Evolutionary conservation across 2,888 invertebrate genomes (phyloP).

Genomic region (Coelopa pilipes): DNA sequence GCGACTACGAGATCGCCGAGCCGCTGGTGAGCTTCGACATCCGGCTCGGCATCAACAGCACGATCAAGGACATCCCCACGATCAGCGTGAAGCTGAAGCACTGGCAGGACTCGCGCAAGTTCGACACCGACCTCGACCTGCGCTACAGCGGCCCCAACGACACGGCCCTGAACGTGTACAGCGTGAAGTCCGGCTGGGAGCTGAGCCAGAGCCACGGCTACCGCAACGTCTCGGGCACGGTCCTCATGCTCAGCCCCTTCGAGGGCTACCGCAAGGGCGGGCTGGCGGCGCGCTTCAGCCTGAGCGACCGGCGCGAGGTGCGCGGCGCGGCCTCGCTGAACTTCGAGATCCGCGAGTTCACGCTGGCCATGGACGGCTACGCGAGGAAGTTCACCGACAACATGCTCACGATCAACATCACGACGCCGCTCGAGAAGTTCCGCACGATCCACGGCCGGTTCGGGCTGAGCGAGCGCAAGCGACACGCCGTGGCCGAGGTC

Average conservation of each 20-base stretch:
- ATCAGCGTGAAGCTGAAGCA: constrained; percentile 71
- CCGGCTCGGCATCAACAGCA: constrained; percentile 70
- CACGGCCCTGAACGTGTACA: constrained; percentile 69
- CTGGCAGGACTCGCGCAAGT: constrained; percentile 67
- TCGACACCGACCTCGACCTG: constrained; percentile 69
- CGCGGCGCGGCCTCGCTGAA: constrained; percentile 77
- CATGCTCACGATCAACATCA: constrained; percentile 79
- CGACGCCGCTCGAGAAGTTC: constrained; percentile 77
- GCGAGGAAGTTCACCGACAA: constrained; percentile 79
- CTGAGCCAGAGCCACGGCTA: constrained; percentile 69
- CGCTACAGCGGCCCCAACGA: constrained; percentile 66
- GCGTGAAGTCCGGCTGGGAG: constrained; percentile 78
- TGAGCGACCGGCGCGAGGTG: constrained; percentile 74
- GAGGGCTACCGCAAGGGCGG: constrained; percentile 77
- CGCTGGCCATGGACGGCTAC: constrained; percentile 76
- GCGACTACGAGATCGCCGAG: constrained; percentile 67
- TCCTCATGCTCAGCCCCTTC: constrained; percentile 76
- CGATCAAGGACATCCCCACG: constrained; percentile 71
- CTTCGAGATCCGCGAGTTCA: constrained; percentile 77
- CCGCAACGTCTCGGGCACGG: constrained; percentile 71
- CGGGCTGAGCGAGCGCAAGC: constrained; percentile 77
- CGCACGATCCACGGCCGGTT: constrained; percentile 75
- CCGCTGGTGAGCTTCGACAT: constrained; percentile 68
- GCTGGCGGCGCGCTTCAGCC: constrained; percentile 74
- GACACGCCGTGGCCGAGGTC: constrained; percentile 79